Percentiles rank a stretch among this genome's conserved stretches.
These are phyloP conservation scores for Schizotus pectinicornis DNA, from an alignment of 2,888 invertebrate species.

Conservation along the genomic window DNA sequence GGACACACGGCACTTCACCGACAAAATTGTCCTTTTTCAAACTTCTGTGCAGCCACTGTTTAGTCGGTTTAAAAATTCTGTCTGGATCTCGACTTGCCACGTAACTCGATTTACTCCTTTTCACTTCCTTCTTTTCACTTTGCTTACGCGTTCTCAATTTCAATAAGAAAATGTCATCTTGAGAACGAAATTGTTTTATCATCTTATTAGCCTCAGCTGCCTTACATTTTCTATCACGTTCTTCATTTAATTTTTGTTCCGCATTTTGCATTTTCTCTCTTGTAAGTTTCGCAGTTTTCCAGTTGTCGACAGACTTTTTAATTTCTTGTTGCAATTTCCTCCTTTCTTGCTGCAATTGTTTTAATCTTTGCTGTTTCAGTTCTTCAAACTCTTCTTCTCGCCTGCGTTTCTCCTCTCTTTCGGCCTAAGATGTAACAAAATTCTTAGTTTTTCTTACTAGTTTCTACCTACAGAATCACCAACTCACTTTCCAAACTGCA, in stretches of 20 bases:
- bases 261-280: slow-evolving; percentile 27
- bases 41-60: slow-evolving; percentile 49
- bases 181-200: slow-evolving; percentile 53
- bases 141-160: slow-evolving; percentile 38
- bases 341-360: slow-evolving; percentile 38
- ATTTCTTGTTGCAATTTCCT: slow-evolving; percentile 42
- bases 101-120: slow-evolving; percentile 40
- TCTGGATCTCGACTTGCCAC: slow-evolving; percentile 47
- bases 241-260: slow-evolving; percentile 28
- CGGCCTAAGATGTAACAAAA: slow-evolving; percentile 27
- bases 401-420: slow-evolving; percentile 52
- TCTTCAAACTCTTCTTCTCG: slow-evolving; percentile 38
- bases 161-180: slow-evolving; percentile 50
- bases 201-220: slow-evolving; percentile 50
- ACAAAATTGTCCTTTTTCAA: slow-evolving; percentile 11
- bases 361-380: slow-evolving; percentile 30
- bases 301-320: slow-evolving; percentile 41
- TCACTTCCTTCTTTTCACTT: slow-evolving; percentile 28
- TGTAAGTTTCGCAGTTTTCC: slow-evolving; percentile 37
- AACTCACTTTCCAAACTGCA: slow-evolving; percentile 45
- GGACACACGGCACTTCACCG: slow-evolving; percentile 8
- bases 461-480: slow-evolving; percentile 7
- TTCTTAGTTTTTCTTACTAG: neutral
- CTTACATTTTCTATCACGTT: slow-evolving; percentile 24
- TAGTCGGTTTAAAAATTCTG: slow-evolving; percentile 52